Evolutionary conservation across 92 coral and sea anemone genomes (phyloP), one percentile per base, ranked within the genome.

Genomic region (Blastomussa wellsi): DNA sequence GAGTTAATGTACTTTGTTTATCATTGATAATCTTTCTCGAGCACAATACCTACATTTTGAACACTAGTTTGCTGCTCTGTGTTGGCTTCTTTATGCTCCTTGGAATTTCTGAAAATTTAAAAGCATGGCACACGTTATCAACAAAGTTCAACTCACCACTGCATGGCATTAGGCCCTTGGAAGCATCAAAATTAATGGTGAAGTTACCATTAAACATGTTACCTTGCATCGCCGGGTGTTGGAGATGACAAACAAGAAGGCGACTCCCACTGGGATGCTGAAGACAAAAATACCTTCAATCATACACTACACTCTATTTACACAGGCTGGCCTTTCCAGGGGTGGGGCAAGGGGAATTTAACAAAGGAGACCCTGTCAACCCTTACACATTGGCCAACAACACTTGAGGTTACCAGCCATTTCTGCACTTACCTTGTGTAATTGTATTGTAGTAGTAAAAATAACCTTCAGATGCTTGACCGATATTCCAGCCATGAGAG

Each of bases 361-460:
- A n/a, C n/a, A n/a, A n/a, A n/a, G n/a, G n/a, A n/a, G n/a, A n/a
- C n/a, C n/a, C n/a, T n/a, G n/a, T n/a, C n/a, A n/a, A n/a, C n/a
- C n/a, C n/a, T n/a, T n/a, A n/a, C n/a, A n/a, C n/a, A n/a, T n/a
- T n/a, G n/a, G n/a, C n/a, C n/a, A 3, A 44, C 49, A 44, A 13
- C 11, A 44, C 49, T 41, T 44, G 49, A 44, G 8, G 12, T 7
- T 57, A 57, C 8, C 65, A 57, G 28, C 28, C 24, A 10, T 16
- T 20, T 3, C 13, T 9, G n/a, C 65, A 36, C 79, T 76, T 80
- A 94, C 98, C 94, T 72, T 89, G 89, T 31, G 96, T 90, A 12
- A 87, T 72, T 20, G 90, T 32, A 74, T 96, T 96, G 90, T 90
- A 96, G 82, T 96, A 96, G 89, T 96, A 96, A 85, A 89, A 96